These are phyloP conservation scores for Habropoda laboriosa DNA, from an alignment of 1,140 invertebrate species.

Conservation along the genomic window DNA sequence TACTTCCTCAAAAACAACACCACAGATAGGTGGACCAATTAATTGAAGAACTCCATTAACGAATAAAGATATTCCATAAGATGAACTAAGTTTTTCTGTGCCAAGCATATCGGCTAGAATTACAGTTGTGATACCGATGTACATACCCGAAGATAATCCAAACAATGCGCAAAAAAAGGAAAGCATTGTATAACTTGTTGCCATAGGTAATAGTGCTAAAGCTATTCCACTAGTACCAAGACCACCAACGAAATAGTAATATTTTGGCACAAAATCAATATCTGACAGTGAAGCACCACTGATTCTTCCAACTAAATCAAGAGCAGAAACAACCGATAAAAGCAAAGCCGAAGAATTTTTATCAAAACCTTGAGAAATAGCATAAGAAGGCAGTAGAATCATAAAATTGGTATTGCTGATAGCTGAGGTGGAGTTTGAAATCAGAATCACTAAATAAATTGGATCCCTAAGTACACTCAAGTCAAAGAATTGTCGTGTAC, in stretches of 20 bases:
- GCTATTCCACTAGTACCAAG: constrained; percentile 89
- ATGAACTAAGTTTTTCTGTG: constrained; percentile 89
- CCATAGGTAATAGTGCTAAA: constrained; percentile 86
- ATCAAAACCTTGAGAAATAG: constrained; percentile 86
- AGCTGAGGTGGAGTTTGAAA: constrained; percentile 91
- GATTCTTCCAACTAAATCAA: constrained; percentile 90
- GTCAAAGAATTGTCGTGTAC: constrained; percentile 86
- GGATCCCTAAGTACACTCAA: constrained; percentile 87
- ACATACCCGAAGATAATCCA: constrained; percentile 90
- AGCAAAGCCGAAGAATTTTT: constrained; percentile 87
- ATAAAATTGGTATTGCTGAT: constrained; percentile 93
- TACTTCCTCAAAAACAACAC: constrained; percentile 84
- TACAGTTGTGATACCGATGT: constrained; percentile 90
- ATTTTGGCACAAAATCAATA: constrained; percentile 87
- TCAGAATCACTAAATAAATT: constrained; percentile 89
- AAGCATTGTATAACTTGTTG: constrained; percentile 82
- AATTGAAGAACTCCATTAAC: constrained; percentile 90
- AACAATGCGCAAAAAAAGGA: constrained; percentile 88
- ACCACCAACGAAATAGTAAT: constrained; percentile 90
- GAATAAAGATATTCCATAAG: constrained; percentile 91
- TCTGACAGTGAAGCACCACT: constrained; percentile 91
- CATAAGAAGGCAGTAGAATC: constrained; percentile 89
- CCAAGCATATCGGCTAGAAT: constrained; percentile 92
- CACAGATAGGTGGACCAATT: constrained; percentile 89
- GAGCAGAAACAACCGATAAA: constrained; percentile 89